Percentiles rank a stretch among this genome's conserved stretches.
These are phyloP conservation scores for Laothoe populi DNA, from an alignment of 2,888 invertebrate species.

Conservation along the genomic window DNA sequence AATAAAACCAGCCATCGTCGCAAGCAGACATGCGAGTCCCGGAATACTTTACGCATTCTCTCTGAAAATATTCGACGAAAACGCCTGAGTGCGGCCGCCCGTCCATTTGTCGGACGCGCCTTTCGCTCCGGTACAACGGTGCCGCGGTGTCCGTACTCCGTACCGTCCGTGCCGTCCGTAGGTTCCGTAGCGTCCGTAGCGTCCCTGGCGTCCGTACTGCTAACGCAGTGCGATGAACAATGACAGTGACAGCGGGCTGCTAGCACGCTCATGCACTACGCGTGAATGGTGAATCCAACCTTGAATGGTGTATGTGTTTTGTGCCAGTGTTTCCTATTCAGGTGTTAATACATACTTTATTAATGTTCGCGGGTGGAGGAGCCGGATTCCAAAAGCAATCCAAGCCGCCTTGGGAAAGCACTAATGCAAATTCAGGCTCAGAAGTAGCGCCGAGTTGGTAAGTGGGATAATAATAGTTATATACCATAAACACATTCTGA, in stretches of 20 bases:
- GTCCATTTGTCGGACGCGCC: conserved; percentile 35
- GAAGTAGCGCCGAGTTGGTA: conserved; percentile 54
- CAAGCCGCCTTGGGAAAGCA: conserved; percentile 59
- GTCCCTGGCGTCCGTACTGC: neutral
- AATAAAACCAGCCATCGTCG: conserved; percentile 53
- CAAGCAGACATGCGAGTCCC: conserved; percentile 44
- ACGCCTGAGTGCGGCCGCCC: conserved; percentile 41
- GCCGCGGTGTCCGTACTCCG: conserved; percentile 6
- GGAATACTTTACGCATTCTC: conserved; percentile 48
- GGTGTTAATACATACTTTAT: conserved; percentile 35
- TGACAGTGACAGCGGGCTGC: conserved; percentile 26
- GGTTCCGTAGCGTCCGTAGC: neutral
- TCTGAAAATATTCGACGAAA: conserved; percentile 53
- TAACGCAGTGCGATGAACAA: conserved; percentile 34
- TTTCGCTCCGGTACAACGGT: conserved; percentile 24
- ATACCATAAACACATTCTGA: conserved; percentile 18
- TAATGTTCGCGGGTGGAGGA: conserved; percentile 71
- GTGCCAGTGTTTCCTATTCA: conserved; percentile 27
- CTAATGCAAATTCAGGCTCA: conserved; percentile 41
- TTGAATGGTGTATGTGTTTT: conserved; percentile 30
- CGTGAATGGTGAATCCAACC: conserved; percentile 20
- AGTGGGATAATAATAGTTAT: conserved; percentile 34
- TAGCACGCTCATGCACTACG: neutral
- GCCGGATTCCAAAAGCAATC: conserved; percentile 61
- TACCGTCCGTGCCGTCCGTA: neutral